Conservation (phyloP, 2,888 invertebrate species). For the Cacoxenus indagator region DNA sequence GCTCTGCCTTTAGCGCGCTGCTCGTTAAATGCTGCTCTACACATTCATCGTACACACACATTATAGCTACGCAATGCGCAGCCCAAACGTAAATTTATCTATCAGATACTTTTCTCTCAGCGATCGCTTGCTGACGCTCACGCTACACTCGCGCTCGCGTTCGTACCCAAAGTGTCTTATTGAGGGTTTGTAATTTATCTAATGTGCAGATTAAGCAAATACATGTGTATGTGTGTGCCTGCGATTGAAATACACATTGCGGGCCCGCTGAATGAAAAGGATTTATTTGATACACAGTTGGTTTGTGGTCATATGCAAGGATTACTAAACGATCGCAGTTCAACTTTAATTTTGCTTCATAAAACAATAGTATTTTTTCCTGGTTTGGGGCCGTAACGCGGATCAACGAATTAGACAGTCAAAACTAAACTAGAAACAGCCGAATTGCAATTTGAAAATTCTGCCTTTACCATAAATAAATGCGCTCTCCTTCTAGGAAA, state of each 20-base stretch:
- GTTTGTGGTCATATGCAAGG: too few relatives aligned
- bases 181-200: conserved; percentile 41
- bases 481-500: too few relatives aligned
- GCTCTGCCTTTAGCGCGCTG: background rate
- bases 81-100: conserved; percentile 40
- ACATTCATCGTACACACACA: background rate
- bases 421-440: too few relatives aligned
- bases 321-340: too few relatives aligned
- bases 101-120: conserved; percentile 46
- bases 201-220: conserved; percentile 22
- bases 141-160: background rate
- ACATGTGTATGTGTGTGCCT: background rate
- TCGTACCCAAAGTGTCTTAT: background rate
- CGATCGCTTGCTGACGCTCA: conserved; percentile 36
- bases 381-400: too few relatives aligned
- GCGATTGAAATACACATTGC: background rate
- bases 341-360: too few relatives aligned
- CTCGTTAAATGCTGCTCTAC: background rate
- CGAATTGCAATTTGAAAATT: too few relatives aligned
- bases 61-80: background rate
- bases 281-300: background rate
- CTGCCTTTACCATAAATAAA: too few relatives aligned
- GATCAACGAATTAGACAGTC: too few relatives aligned
- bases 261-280: background rate
- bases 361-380: too few relatives aligned